A percentile compares a stretch with the other conserved stretches of the same genome.
These are phyloP conservation scores for Acronicta alni DNA, from an alignment of 2,888 invertebrate species.

Conservation along the genomic window DNA sequence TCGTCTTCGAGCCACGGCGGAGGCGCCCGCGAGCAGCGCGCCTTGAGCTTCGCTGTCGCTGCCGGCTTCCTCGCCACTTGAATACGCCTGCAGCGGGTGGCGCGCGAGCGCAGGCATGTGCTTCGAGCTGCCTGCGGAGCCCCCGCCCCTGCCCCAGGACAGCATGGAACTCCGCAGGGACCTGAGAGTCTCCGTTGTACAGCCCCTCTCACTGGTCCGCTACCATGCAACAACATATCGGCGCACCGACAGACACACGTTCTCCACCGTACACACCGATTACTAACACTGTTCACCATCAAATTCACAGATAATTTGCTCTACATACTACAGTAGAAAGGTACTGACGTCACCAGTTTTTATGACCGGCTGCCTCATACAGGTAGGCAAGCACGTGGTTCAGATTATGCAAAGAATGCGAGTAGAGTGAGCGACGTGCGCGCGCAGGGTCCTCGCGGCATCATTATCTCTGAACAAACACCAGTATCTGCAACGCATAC, in stretches of 20 bases:
- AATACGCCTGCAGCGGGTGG: conserved; percentile 54
- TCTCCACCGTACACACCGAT: conserved; percentile 67
- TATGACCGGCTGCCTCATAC: conserved; percentile 32
- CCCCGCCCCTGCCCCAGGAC: conserved; percentile 78
- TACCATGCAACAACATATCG: conserved; percentile 87
- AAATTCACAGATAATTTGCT: conserved; percentile 58
- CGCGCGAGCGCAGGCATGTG: conserved; percentile 62
- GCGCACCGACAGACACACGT: conserved; percentile 72
- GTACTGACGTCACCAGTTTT: conserved; percentile 57
- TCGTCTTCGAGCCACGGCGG: conserved; percentile 83
- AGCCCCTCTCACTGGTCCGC: conserved; percentile 77
- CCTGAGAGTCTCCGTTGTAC: conserved; percentile 88
- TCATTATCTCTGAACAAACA: conserved; percentile 83
- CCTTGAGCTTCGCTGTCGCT: conserved; percentile 74
- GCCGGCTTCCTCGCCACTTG: conserved; percentile 67
- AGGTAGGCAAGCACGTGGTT: conserved; percentile 66
- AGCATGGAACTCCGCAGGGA: conserved; percentile 86
- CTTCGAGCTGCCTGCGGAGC: conserved; percentile 71
- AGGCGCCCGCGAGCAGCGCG: conserved; percentile 80
- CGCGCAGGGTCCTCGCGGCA: conserved; percentile 69
- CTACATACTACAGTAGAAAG: conserved; percentile 53
- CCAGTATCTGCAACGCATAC: conserved; percentile 74
- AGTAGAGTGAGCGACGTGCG: conserved; percentile 59
- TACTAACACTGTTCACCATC: conserved; percentile 69
- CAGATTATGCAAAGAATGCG: conserved; percentile 63